Percentiles rank a stretch among this genome's conserved stretches.
Evolutionary conservation across 1,140 invertebrate species (phyloP).

Genomic region (Branchinecta lynchi): DNA sequence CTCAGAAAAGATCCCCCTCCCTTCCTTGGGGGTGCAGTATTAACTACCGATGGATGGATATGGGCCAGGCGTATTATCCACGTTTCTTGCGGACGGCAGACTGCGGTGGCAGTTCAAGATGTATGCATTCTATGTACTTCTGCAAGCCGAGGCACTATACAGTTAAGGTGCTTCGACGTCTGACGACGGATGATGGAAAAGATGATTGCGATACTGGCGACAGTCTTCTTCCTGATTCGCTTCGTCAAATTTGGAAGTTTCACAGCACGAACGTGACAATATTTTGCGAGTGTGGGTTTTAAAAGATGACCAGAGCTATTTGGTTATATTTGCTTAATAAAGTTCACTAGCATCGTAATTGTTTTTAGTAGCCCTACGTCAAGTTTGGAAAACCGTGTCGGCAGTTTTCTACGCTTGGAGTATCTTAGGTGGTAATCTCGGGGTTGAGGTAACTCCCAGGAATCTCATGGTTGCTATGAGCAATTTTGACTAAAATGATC

Average conservation of each 20-base stretch:
- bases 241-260: not conserved
- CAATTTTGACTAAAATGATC: too few species aligned
- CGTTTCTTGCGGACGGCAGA: not conserved
- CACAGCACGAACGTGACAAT: not conserved
- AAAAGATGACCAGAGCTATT: not conserved
- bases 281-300: not conserved
- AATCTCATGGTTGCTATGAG: too few species aligned
- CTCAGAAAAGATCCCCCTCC: not conserved
- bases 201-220: not conserved
- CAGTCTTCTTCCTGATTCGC: not conserved
- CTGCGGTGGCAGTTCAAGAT: not conserved
- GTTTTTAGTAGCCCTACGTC: too few species aligned
- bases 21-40: not conserved
- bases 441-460: too few species aligned
- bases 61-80: not conserved
- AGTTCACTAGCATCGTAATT: too few species aligned
- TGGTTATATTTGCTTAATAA: too few species aligned
- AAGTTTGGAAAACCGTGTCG: too few species aligned
- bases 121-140: not conserved
- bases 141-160: not conserved
- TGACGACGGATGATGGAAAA: not conserved
- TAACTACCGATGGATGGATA: not conserved
- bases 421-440: too few species aligned
- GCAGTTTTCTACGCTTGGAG: too few species aligned
- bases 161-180: not conserved